Conservation (phyloP, 1,140 invertebrate species). For the Sycobia sp. region DNA sequence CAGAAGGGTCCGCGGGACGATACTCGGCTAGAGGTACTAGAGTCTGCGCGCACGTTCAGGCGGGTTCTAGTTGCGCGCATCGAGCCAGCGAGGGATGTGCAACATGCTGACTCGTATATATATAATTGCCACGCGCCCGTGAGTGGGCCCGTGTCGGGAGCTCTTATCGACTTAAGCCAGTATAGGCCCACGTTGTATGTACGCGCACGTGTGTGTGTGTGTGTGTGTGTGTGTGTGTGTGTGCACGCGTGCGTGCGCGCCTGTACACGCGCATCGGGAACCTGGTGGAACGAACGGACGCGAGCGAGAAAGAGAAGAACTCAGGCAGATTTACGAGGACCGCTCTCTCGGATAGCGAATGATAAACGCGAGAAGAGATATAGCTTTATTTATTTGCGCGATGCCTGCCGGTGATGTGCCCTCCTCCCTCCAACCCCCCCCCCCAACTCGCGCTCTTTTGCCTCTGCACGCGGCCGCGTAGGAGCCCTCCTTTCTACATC, state of each 20-base stretch:
- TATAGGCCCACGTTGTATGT: too few relatives aligned
- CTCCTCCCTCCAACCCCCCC: slow-evolving; percentile 13
- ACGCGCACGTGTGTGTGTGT: too few relatives aligned
- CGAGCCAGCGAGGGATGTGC: slow-evolving; percentile 47
- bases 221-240: too few relatives aligned
- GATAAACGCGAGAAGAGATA: slow-evolving; percentile 61
- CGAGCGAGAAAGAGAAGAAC: slow-evolving; percentile 34
- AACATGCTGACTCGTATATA: slow-evolving; percentile 54
- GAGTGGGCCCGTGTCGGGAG: slow-evolving; percentile 35
- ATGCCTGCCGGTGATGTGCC: slow-evolving; percentile 41
- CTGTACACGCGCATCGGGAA: too few relatives aligned
- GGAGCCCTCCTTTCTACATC: neutral
- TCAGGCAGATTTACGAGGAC: slow-evolving; percentile 60
- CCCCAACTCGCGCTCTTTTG: neutral
- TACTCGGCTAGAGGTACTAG: neutral
- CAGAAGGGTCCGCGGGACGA: too few relatives aligned
- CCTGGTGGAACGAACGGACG: neutral
- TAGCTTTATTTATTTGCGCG: slow-evolving; percentile 62
- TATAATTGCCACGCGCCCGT: too few relatives aligned
- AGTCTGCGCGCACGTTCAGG: slow-evolving; percentile 22
- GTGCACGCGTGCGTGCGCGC: too few relatives aligned
- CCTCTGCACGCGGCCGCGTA: neutral
- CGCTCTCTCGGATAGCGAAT: slow-evolving; percentile 57
- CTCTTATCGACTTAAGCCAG: slow-evolving; percentile 59
- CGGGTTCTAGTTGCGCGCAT: too few relatives aligned